These are phyloP conservation scores for Podarcis raffonei DNA, from an alignment of 2,113 vertebrate species.

Conservation along the genomic window DNA sequence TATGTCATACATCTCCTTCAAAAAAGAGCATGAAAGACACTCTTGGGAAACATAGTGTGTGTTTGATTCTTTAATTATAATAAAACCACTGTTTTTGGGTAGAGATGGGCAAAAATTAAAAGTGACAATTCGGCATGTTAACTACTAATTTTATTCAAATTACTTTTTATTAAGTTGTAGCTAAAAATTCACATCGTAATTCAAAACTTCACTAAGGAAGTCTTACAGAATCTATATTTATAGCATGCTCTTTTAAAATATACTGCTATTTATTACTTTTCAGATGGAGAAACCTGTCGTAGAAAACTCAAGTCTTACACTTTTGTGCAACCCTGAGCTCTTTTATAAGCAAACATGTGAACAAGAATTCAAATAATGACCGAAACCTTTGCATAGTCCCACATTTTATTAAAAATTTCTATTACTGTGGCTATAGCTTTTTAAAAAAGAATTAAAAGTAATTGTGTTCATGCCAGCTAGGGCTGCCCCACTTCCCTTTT, in stretches of 20 bases:
- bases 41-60: not conserved
- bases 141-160: not conserved
- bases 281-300: rapidly evolving
- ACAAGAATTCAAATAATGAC: slow-evolving; percentile 20
- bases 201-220: no score
- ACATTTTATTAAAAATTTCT: slow-evolving; percentile 28
- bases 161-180: slow-evolving; percentile 19
- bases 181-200: not conserved
- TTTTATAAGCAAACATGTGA: not conserved
- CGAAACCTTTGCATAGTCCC: not conserved
- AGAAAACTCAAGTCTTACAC: not conserved
- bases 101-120: not conserved
- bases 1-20: not conserved
- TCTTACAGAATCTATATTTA: not conserved
- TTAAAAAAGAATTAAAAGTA: slow-evolving; percentile 66
- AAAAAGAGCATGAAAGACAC: slow-evolving; percentile 15
- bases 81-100: not conserved
- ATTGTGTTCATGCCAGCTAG: slow-evolving; percentile 39
- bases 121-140: slow-evolving; percentile 2
- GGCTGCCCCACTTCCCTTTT: slow-evolving; percentile 47
- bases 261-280: not conserved
- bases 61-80: slow-evolving; percentile 8
- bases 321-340: not conserved
- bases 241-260: not conserved
- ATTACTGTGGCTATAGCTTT: slow-evolving; percentile 47